Evolutionary conservation across 1,140 invertebrate species (phyloP).

Genomic region (Caenorhabditis brenneri): DNA sequence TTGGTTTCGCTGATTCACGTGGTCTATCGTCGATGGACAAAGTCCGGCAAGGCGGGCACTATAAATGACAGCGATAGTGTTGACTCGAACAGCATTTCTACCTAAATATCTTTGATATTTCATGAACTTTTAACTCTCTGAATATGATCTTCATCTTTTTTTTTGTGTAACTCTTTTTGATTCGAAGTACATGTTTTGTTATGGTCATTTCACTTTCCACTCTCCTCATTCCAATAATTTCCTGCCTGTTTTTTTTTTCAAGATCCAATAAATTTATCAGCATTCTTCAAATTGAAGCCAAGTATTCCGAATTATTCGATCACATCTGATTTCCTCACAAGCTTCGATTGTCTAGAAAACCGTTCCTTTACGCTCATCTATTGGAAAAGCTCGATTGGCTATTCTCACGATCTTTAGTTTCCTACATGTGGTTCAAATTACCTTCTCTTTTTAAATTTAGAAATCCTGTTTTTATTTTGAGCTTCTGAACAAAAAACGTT

Average conservation of each 20-base stretch:
- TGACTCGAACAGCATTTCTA: background rate
- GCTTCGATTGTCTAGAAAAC: too few relatives aligned
- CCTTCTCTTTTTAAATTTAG: too few relatives aligned
- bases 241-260: background rate
- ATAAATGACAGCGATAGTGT: slow-evolving; percentile 35
- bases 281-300: too few relatives aligned
- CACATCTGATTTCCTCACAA: too few relatives aligned
- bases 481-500: background rate
- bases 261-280: background rate
- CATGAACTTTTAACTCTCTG: background rate
- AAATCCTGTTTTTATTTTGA: background rate
- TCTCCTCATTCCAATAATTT: background rate
- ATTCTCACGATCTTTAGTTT: too few relatives aligned
- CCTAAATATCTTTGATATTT: background rate
- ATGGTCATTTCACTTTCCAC: background rate
- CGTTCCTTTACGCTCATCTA: too few relatives aligned
- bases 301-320: too few relatives aligned
- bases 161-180: background rate
- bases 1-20: slow-evolving; percentile 8
- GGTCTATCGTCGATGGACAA: slow-evolving; percentile 24
- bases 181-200: background rate
- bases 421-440: too few relatives aligned
- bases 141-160: background rate
- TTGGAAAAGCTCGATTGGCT: too few relatives aligned
- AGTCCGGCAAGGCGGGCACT: background rate